A percentile compares a stretch with the other conserved stretches of the same genome.
Evolutionary conservation across 2,797 vertebrate genomes (phyloP).

Genomic region (Falco peregrinus): DNA sequence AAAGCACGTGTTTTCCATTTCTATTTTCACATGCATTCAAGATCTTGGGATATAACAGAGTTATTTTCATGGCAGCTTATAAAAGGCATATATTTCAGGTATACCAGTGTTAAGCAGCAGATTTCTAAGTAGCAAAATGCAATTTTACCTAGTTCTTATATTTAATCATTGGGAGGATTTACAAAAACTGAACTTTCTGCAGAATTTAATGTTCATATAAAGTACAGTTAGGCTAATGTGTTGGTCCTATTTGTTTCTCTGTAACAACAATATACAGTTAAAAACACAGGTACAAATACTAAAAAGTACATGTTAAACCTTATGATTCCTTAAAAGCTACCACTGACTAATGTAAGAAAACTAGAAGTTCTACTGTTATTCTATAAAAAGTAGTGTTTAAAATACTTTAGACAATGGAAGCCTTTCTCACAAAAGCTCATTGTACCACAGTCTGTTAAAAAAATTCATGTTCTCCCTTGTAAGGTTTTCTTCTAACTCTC

Average conservation of each 20-base stretch:
- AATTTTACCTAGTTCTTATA: background rate
- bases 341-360: background rate
- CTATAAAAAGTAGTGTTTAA: constrained; percentile 7
- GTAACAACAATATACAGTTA: background rate
- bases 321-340: background rate
- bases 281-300: background rate
- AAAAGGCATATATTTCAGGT: background rate
- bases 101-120: background rate
- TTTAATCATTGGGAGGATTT: background rate
- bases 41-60: background rate
- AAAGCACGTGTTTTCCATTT: background rate
- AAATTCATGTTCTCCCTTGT: constrained; percentile 4
- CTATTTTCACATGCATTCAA: background rate
- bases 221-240: background rate
- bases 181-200: background rate
- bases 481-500: constrained; percentile 45
- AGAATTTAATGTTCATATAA: background rate
- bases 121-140: background rate
- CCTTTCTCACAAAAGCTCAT: background rate
- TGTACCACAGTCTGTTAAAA: background rate
- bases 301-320: background rate
- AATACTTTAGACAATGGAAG: background rate
- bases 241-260: background rate
- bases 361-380: background rate
- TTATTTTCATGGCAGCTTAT: background rate